Percentiles rank a stretch among this genome's conserved stretches.
phyloP scores from a whole-genome alignment of 1,140 invertebrate genomes.

The Maniola jurtina region DNA sequence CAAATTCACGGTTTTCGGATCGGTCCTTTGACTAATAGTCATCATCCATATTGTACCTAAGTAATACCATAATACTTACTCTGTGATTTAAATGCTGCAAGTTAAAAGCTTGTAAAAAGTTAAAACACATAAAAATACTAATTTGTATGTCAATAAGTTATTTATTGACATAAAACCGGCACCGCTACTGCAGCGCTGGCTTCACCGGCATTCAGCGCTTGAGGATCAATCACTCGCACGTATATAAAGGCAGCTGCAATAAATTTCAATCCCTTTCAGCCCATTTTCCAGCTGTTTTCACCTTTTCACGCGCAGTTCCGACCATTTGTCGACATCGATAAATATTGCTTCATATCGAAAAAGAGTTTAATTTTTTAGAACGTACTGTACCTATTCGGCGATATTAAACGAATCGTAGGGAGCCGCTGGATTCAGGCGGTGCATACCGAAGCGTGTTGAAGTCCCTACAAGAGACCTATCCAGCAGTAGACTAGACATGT shows the following conservation, averaged over 20 bases:
- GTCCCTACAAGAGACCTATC: too few relatives aligned
- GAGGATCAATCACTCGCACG: slow-evolving; percentile 47
- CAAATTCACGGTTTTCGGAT: too few relatives aligned
- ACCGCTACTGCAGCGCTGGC: slow-evolving; percentile 21
- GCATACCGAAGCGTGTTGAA: too few relatives aligned
- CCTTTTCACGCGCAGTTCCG: slow-evolving; percentile 37
- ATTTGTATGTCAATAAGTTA: slow-evolving; percentile 5
- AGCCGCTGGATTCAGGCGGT: too few relatives aligned
- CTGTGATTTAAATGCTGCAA: too few relatives aligned
- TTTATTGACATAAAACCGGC: background rate
- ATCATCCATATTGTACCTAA: too few relatives aligned
- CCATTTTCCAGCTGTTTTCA: slow-evolving; percentile 59
- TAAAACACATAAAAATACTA: background rate
- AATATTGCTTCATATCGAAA: background rate
- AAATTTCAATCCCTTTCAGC: slow-evolving; percentile 46
- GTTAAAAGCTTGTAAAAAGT: too few relatives aligned
- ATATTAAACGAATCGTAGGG: too few relatives aligned
- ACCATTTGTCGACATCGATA: slow-evolving; percentile 42
- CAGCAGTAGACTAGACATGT: too few relatives aligned
- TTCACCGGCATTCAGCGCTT: slow-evolving; percentile 37
- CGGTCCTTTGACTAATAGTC: too few relatives aligned
- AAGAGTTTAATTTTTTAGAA: background rate
- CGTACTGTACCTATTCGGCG: too few relatives aligned
- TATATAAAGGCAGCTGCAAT: slow-evolving; percentile 47
- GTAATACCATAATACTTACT: too few relatives aligned